Conservation (phyloP, 35 echinoderm and acorn worm species). For the Amphiura filiformis region DNA sequence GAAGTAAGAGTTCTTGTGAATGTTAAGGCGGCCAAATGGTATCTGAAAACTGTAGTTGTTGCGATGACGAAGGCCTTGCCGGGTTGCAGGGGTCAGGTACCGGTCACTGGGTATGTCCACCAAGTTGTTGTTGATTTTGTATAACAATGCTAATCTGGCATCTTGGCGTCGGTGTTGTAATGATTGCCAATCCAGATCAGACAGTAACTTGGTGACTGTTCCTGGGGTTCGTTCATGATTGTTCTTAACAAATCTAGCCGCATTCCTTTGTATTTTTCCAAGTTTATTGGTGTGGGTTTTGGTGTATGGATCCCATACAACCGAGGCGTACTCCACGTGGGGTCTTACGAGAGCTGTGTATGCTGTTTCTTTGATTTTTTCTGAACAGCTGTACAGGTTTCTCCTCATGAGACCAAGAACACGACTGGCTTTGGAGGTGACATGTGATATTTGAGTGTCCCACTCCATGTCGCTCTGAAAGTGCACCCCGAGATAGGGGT, state of each 20-base stretch:
- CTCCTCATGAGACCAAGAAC: conserved; percentile 13
- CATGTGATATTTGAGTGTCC: conserved; percentile 9
- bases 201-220: conserved; percentile 6
- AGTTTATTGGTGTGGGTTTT: neutral
- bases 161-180: neutral
- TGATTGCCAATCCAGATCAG: neutral
- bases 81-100: conserved; percentile 7
- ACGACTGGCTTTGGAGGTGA: conserved; percentile 30
- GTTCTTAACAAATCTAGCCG: neutral
- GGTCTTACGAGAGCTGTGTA: conserved; percentile 30
- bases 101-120: conserved; percentile 21
- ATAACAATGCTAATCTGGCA: neutral
- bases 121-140: conserved; percentile 18
- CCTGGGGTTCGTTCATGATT: neutral
- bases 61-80: neutral
- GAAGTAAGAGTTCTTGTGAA: conserved; percentile 10
- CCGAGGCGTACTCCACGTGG: conserved; percentile 9
- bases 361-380: conserved; percentile 18
- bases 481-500: neutral
- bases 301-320: conserved; percentile 29
- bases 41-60: neutral
- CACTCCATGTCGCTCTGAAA: neutral
- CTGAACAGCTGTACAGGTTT: neutral
- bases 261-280: conserved; percentile 18
- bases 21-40: neutral